Evolutionary conservation across 2,888 invertebrate genomes (phyloP), one percentile per base, ranked within the genome.

Genomic region (Lissonota sp.): DNA sequence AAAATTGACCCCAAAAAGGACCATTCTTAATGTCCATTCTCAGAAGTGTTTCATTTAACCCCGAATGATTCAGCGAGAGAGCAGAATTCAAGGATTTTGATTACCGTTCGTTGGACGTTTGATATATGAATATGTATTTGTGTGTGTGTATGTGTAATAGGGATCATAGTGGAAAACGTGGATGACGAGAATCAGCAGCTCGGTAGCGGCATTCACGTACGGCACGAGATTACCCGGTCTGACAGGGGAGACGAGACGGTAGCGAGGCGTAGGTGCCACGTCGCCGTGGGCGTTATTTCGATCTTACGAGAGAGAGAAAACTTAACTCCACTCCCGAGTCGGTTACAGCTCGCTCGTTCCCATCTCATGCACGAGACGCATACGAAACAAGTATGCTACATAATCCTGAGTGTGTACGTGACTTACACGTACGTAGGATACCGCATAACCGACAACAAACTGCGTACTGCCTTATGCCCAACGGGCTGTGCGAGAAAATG

Each of bases 181-280:
- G 77, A 73, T 57, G 69, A 66, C 51, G 71, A 74, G 71, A 58
- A 81, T 60, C 67, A 67, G 75, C 58, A 75, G 53, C 82, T 82
- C 88, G 84, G 90, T 90, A 89, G 90, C 88, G 83, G 83, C 87
- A 79, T 86, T 83, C 85, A 84, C 86, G 86, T 88, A 87, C 86
- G 87, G 87, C 83, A 85, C 85, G 84, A 88, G 88, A 89, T 90
- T 88, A 88, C 88, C 88, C 87, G 85, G 86, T 86, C 86, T 88
- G 88, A 89, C 88, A 89, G 87, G 86, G 26, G 26, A 26, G 26
- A 26, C 26, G 26, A 86, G 84, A 84, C 87, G 88, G 90, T 89
- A 89, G 90, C 87, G 86, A 87, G 87, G 88, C 88, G 89, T 89
- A 89, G 89, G 88, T 89, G 88, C 88, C 85, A 87, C 88, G 88